Evolutionary conservation across 2,888 invertebrate genomes (phyloP), one percentile per base, ranked within the genome.

Genomic region (Dryadula phaetusa): DNA sequence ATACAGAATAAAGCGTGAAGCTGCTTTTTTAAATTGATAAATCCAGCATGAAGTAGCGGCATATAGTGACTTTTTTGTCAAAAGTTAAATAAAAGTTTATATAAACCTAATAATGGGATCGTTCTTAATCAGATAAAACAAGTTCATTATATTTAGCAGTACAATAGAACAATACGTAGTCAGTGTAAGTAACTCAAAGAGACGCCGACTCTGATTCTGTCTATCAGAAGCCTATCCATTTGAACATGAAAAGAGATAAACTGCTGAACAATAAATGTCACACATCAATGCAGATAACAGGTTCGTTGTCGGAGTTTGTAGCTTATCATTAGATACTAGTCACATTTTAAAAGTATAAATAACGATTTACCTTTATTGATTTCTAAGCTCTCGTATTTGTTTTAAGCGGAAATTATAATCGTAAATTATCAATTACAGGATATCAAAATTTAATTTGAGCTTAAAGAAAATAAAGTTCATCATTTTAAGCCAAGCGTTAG

Each of bases 261-360:
- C 54, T 32, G 53, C 40, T 28, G 64, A 49, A 72, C 70, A 74
- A 75, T 66, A 71, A 74, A 67, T 61, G 70, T 71, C 66, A 64
- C 62, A 47, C 16, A 28, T 71, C 62, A 70, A 65, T 70, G 63
- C 53, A 66, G 69, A 74, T 74, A 75, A 72, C 64, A 67, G 66
- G 54, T 46, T 64, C 42, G 64, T 52, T 66, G 58, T 71, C 70
- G 65, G 76, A 81, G 78, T 75, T 81, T 75, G 70, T 68, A 60
- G 52, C 66, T 62, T 70, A 65, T 61, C 44, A 66, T 53, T 20
- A 54, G 52, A 46, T n/a, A 16, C 20, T 40, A 28, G 49, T 47
- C 20, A 32, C n/a, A 22, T 16, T 52, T 58, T 44, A 28, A 52
- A 67, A 56, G 7, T 25, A 42, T 32, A 2, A 18, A 20, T 25